A percentile compares a stretch with the other conserved stretches of the same genome.
These are phyloP conservation scores for Drosophila sproati DNA, from an alignment of 1,140 invertebrate species.

Conservation along the genomic window DNA sequence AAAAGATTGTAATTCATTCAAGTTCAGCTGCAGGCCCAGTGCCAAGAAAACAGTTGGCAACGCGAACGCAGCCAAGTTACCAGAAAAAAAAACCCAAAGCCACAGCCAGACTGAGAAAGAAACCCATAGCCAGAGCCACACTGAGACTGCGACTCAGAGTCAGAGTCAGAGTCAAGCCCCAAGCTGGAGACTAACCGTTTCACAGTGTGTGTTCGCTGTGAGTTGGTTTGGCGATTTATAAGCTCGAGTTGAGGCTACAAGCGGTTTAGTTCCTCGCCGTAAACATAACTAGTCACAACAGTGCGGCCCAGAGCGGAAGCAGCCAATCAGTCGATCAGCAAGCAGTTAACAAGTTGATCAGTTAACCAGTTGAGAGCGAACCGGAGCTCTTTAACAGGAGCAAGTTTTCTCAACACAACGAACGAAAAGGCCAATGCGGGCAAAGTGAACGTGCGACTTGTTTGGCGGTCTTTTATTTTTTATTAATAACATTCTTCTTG, in stretches of 20 bases:
- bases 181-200: slow-evolving; percentile 51
- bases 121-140: background rate
- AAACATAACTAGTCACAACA: slow-evolving; percentile 83
- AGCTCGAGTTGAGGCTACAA: slow-evolving; percentile 69
- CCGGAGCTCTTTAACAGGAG: slow-evolving; percentile 48
- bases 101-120: background rate
- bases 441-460: slow-evolving; percentile 71
- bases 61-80: slow-evolving; percentile 43
- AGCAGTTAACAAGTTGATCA: slow-evolving; percentile 20
- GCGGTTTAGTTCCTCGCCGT: slow-evolving; percentile 83
- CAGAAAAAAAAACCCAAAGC: slow-evolving; percentile 11
- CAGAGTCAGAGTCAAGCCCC: slow-evolving; percentile 6
- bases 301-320: slow-evolving; percentile 59
- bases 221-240: slow-evolving; percentile 50
- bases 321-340: slow-evolving; percentile 15
- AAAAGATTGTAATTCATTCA: slow-evolving; percentile 54
- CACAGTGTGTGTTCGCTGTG: slow-evolving; percentile 23
- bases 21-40: slow-evolving; percentile 38
- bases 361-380: slow-evolving; percentile 45
- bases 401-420: slow-evolving; percentile 47
- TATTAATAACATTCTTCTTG: slow-evolving; percentile 13
- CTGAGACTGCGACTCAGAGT: background rate
- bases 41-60: slow-evolving; percentile 51
- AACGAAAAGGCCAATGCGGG: slow-evolving; percentile 43
- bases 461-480: slow-evolving; percentile 40